These are phyloP conservation scores for Brachionus paranguensis DNA, from an alignment of 1,140 invertebrate genomes.

Conservation along the genomic window DNA sequence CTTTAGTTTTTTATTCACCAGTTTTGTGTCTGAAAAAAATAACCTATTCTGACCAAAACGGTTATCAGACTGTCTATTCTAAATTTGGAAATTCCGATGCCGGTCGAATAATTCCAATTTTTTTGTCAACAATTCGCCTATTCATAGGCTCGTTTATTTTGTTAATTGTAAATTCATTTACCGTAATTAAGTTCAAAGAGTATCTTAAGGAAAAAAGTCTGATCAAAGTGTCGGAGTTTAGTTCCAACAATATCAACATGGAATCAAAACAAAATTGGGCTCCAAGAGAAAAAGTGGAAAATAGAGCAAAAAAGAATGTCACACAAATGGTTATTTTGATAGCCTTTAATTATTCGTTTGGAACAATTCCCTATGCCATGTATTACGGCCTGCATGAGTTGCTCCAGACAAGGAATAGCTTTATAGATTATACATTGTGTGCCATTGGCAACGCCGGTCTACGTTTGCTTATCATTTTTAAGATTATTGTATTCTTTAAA, in stretches of 20 bases:
- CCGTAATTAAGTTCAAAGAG: not conserved
- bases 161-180: not conserved
- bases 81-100: not conserved
- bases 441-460: not conserved
- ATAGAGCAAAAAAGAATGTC: not conserved
- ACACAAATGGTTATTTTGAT: slow-evolving; percentile 8
- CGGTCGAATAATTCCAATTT: not conserved
- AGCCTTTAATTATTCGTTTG: slow-evolving; percentile 3
- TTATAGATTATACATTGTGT: not conserved
- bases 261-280: not conserved
- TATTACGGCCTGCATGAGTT: not conserved
- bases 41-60: not conserved
- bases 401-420: not conserved
- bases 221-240: not conserved
- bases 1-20: not conserved
- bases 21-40: not conserved
- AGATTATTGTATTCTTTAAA: not conserved
- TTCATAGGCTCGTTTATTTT: not conserved
- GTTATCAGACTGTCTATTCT: not conserved
- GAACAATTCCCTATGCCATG: not conserved
- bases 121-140: not conserved
- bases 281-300: not conserved
- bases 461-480: not conserved
- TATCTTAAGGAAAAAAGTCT: not conserved
- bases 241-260: not conserved